A percentile compares a stretch with the other conserved stretches of the same genome.
Evolutionary conservation across 2,113 vertebrate species (phyloP).

Genomic region (Tretioscincus oriximinensis): DNA sequence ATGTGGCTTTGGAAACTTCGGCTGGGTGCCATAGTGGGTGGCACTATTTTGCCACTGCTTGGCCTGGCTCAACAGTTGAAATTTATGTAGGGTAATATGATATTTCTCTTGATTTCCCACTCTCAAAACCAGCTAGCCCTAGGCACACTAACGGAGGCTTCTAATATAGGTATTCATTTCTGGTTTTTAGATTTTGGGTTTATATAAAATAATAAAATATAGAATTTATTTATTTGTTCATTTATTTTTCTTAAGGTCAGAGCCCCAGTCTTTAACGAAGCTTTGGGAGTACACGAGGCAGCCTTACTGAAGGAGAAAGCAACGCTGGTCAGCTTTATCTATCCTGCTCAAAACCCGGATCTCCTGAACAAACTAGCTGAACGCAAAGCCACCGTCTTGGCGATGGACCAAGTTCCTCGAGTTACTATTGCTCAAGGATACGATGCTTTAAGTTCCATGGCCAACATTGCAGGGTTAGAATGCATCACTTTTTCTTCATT

Average conservation of each 20-base stretch:
- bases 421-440: conserved; percentile 83
- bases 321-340: conserved; percentile 75
- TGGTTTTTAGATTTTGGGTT: neutral
- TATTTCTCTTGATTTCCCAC: too few relatives aligned
- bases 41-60: too few relatives aligned
- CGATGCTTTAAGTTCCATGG: conserved; percentile 77
- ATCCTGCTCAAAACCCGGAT: conserved; percentile 76
- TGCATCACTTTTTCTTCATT: neutral
- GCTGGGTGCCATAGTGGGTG: too few relatives aligned
- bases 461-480: conserved; percentile 75
- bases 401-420: conserved; percentile 78
- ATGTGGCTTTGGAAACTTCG: too few relatives aligned
- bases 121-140: too few relatives aligned
- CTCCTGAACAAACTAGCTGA: conserved; percentile 71
- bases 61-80: too few relatives aligned
- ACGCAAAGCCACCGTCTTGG: conserved; percentile 71
- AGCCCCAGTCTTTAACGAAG: conserved; percentile 64
- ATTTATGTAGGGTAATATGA: too few relatives aligned
- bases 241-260: conserved; percentile 59
- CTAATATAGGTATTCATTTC: neutral
- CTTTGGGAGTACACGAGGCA: conserved; percentile 54
- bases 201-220: neutral
- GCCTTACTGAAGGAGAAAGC: conserved; percentile 70
- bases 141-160: too few relatives aligned
- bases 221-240: neutral